Evolutionary conservation across 1,140 invertebrate species (phyloP).

Genomic region (Bradysia coprophila): DNA sequence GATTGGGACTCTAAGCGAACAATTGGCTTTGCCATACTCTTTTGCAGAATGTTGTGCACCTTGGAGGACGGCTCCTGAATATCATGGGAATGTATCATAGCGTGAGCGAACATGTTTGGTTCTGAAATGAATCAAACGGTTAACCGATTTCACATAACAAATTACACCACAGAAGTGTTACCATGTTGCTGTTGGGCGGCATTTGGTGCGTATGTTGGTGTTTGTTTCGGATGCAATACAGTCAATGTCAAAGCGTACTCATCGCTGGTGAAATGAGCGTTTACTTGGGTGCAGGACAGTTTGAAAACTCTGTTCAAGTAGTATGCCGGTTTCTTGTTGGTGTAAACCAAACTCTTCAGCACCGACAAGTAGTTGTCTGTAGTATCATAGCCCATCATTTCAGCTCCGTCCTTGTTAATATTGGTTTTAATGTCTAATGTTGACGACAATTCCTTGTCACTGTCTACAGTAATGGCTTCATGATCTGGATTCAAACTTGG

Average conservation of each 20-base stretch:
- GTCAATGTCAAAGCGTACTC: conserved; percentile 66
- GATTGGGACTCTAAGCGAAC: too few species aligned
- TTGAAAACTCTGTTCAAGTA: conserved; percentile 90
- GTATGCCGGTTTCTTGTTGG: conserved; percentile 83
- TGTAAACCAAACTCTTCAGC: conserved; percentile 77
- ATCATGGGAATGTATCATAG: conserved; percentile 16
- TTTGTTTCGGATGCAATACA: conserved; percentile 56
- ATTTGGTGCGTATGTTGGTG: conserved; percentile 2
- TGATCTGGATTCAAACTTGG: conserved; percentile 88
- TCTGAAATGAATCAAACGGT: too few species aligned
- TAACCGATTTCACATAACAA: neutral
- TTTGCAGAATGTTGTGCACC: conserved; percentile 14
- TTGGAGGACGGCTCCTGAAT: conserved; percentile 18
- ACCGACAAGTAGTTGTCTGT: conserved; percentile 62
- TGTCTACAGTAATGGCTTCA: conserved; percentile 39
- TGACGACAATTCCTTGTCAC: conserved; percentile 17
- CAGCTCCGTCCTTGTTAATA: conserved; percentile 51
- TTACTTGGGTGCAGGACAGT: conserved; percentile 81
- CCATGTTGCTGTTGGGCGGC: neutral
- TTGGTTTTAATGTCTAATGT: conserved; percentile 21
- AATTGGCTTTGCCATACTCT: too few species aligned
- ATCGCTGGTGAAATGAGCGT: conserved; percentile 82
- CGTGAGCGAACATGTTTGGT: conserved; percentile 18
- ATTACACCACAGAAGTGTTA: neutral
- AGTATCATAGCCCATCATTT: conserved; percentile 62